phyloP scores from a whole-genome alignment of 2,113 vertebrate genomes.

The Nerophis lumbriciformis region DNA sequence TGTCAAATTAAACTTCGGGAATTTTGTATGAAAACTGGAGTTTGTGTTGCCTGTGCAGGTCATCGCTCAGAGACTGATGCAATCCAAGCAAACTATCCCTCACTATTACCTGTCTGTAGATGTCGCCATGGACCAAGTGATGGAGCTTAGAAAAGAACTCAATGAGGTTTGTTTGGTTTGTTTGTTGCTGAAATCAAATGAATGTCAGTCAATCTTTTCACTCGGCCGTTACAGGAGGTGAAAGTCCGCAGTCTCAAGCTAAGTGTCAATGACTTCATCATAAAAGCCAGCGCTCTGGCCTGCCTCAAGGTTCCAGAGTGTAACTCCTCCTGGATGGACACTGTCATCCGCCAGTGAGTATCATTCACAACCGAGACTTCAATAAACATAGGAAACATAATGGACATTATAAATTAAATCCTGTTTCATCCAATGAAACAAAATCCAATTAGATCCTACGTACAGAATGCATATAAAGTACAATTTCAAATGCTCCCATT shows the following conservation, averaged over 20 bases:
- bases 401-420: no score
- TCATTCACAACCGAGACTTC: slow-evolving; percentile 1
- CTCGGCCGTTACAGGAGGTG: slow-evolving; percentile 74
- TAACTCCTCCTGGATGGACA: slow-evolving; percentile 98
- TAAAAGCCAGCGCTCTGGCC: slow-evolving; percentile 92
- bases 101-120: slow-evolving; percentile 98
- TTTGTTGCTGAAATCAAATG: background rate
- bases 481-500: no score
- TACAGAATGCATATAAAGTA: no score
- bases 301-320: slow-evolving; percentile 96
- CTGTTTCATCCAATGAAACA: no score
- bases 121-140: slow-evolving; percentile 89
- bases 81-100: slow-evolving; percentile 97
- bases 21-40: slow-evolving; percentile 28
- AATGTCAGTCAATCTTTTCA: background rate
- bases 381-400: background rate
- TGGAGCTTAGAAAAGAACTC: slow-evolving; percentile 88
- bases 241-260: slow-evolving; percentile 85
- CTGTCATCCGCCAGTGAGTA: slow-evolving; percentile 96
- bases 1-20: slow-evolving; percentile 8
- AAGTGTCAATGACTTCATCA: slow-evolving; percentile 96
- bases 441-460: no score
- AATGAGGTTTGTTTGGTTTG: slow-evolving; percentile 76
- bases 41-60: slow-evolving; percentile 72
- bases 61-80: slow-evolving; percentile 94